Evolutionary conservation across 2,113 vertebrate genomes (phyloP).

Genomic region (Lepus americanus): DNA sequence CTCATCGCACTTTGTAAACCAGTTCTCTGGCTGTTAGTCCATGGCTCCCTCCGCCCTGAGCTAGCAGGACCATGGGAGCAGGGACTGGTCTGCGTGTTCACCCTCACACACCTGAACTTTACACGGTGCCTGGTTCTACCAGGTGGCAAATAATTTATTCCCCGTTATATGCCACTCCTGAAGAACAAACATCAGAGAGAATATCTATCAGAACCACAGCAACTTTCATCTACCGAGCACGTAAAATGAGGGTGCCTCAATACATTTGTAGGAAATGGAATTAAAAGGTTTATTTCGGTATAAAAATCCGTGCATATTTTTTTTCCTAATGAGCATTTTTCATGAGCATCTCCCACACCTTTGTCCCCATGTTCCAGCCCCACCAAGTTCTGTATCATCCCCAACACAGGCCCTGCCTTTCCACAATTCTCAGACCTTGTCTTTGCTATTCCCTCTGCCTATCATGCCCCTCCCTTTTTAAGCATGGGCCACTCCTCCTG

Average conservation of each 20-base stretch:
- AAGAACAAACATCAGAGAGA: neutral
- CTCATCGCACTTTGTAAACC: neutral
- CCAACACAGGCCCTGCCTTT: neutral
- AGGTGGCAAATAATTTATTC: neutral
- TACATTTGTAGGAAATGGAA: too few species aligned
- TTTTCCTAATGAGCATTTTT: too few species aligned
- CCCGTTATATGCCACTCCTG: neutral
- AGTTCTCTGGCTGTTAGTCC: neutral
- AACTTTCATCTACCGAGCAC: too few species aligned
- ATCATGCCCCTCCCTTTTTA: neutral
- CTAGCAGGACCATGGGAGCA: neutral
- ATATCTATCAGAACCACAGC: neutral
- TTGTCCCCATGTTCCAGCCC: neutral
- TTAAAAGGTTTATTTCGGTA: too few species aligned
- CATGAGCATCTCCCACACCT: neutral
- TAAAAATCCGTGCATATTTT: too few species aligned
- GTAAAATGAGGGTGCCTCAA: neutral
- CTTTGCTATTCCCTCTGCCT: neutral
- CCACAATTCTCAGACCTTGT: neutral
- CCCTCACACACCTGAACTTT: neutral
- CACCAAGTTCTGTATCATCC: neutral
- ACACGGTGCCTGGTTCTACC: neutral
- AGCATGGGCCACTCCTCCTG: neutral
- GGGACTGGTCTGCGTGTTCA: neutral
- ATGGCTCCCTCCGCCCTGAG: neutral